These are phyloP conservation scores for Aphelocoma coerulescens DNA, from an alignment of 2,113 vertebrate genomes.

Conservation along the genomic window DNA sequence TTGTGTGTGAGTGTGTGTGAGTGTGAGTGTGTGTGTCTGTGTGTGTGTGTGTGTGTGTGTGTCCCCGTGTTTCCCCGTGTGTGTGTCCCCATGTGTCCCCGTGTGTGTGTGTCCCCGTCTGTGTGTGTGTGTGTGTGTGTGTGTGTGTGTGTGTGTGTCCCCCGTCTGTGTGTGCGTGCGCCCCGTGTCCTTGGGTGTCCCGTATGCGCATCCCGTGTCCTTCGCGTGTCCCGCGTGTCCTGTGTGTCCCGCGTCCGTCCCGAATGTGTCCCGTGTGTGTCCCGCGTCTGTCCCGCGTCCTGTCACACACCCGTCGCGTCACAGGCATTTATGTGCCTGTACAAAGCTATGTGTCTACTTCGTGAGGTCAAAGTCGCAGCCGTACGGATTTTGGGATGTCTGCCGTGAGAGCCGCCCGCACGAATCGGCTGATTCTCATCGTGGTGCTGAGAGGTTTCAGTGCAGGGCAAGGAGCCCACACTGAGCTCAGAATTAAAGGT, in stretches of 20 bases:
- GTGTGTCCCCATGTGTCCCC: too few relatives aligned
- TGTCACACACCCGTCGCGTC: not conserved
- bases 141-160: too few relatives aligned
- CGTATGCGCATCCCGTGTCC: not conserved
- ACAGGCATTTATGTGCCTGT: rapidly evolving
- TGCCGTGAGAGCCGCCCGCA: not conserved
- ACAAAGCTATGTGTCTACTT: rapidly evolving
- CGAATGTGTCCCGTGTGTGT: not conserved
- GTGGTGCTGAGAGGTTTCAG: rapidly evolving
- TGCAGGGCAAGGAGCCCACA: not conserved
- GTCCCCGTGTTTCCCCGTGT: too few relatives aligned
- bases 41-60: too few relatives aligned
- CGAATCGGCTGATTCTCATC: rapidly evolving
- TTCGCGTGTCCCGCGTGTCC: not conserved
- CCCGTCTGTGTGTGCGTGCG: too few relatives aligned
- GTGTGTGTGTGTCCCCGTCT: too few relatives aligned
- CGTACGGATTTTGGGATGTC: not conserved
- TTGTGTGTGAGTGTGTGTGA: too few relatives aligned
- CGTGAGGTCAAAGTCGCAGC: not conserved
- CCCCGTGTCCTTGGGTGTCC: not conserved
- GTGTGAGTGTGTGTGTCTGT: too few relatives aligned
- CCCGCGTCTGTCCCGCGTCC: not conserved
- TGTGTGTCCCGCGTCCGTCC: not conserved
- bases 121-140: too few relatives aligned
- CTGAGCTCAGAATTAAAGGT: not conserved